Base-by-base conservation (phyloP, 2,888 invertebrate genomes). In the Agrotis puta region DNA sequence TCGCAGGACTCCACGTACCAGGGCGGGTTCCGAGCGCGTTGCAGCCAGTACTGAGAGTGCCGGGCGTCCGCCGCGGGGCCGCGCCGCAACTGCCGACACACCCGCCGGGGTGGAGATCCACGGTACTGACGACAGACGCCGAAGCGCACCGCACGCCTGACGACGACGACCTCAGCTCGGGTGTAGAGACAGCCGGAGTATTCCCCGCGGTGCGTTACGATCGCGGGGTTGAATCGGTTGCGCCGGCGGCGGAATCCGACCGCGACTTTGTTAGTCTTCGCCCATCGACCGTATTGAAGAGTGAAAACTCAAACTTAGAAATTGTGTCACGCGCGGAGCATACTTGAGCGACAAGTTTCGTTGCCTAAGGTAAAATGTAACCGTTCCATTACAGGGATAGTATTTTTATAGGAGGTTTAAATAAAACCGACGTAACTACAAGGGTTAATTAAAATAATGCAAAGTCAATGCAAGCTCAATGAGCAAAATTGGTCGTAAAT, bases 1-100 rank as follows among this genome's bases (percentile, higher is more conserved):
- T 99, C 99, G 63, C 99, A 99, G 96, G 99, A 98, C 94, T 98
- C 98, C 58, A 98, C 98, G 83, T 98, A 98, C 95, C 98, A 98
- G 94, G 98, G 97, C 89, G 97, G 94, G 94, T 97, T 95, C 97
- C 97, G 94, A 93, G 97, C 94, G 96, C 97, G 94, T 96, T 97
- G 97, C 94, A 96, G 97, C 90, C 97, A 97, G 94, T 97, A 97
- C 96, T 97, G 97, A 97, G 99, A 57, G 97, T 97, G 89, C 92
- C 99, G 98, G 83, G 98, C 90, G 84, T 82, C 80, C 84, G 82
- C 82, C 84, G 94, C 99, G 61, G 93, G 98, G 24, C 99, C 99
- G 81, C 79, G 80, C 84, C 39, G 39, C 39, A 11, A 83, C 88
- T 85, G 86, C 87, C 85, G 85, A 86, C 86, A 82, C 85, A 77